A percentile compares a stretch with the other conserved stretches of the same genome.
Evolutionary conservation across 2,888 invertebrate genomes (phyloP).

Genomic region (Cenopis cana): DNA sequence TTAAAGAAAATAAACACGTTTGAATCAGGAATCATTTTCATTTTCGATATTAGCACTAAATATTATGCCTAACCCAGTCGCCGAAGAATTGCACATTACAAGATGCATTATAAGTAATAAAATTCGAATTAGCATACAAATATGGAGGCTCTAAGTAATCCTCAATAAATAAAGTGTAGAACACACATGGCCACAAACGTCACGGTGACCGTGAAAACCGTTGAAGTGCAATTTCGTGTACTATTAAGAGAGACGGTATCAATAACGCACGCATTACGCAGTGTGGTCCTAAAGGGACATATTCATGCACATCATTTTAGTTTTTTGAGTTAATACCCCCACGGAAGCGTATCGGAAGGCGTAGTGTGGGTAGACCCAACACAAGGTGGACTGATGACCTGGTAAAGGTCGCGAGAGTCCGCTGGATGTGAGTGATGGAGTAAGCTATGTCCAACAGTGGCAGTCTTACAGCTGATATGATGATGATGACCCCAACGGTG

Average conservation of each 20-base stretch:
- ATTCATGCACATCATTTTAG: slow-evolving; percentile 8
- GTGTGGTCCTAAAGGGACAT: slow-evolving; percentile 37
- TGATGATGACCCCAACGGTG: too few species aligned
- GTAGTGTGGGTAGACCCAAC: too few species aligned
- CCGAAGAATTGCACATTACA: slow-evolving; percentile 23
- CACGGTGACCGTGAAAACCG: slow-evolving; percentile 39
- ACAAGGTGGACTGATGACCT: too few species aligned
- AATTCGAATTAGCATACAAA: slow-evolving; percentile 39
- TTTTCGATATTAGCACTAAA: neutral
- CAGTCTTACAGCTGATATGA: too few species aligned
- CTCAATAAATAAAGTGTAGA: slow-evolving; percentile 39
- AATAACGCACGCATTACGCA: slow-evolving; percentile 47
- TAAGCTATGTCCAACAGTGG: too few species aligned
- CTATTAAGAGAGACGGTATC: slow-evolving; percentile 53
- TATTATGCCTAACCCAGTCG: neutral
- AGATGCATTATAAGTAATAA: slow-evolving; percentile 37
- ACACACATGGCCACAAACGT: slow-evolving; percentile 32
- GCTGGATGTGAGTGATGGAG: too few species aligned
- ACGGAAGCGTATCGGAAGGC: too few species aligned
- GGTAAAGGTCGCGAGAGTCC: too few species aligned
- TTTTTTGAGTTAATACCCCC: neutral
- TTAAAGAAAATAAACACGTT: neutral
- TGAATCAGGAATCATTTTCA: neutral
- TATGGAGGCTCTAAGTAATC: slow-evolving; percentile 42
- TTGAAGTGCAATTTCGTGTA: slow-evolving; percentile 63